These are phyloP conservation scores for Margaritifera margaritifera DNA, from an alignment of 2,888 invertebrate species.

Conservation along the genomic window DNA sequence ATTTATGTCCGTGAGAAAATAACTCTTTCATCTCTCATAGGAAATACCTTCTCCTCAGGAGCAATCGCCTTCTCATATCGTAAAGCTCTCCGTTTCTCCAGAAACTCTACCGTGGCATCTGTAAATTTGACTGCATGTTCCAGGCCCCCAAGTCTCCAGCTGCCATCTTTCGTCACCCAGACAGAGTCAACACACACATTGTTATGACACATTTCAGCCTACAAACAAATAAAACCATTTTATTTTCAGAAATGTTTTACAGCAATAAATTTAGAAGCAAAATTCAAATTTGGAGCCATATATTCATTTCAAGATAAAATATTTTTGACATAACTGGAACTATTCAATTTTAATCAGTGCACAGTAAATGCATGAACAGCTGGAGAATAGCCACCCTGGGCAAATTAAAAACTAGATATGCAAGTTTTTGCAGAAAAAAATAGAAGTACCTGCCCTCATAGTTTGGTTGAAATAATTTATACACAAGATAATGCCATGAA, in stretches of 20 bases:
- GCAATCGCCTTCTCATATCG: conserved; percentile 48
- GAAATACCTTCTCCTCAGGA: conserved; percentile 61
- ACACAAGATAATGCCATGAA: too few relatives aligned
- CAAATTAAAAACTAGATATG: too few relatives aligned
- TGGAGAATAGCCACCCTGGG: too few relatives aligned
- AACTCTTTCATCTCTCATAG: too few relatives aligned
- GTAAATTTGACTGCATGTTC: conserved; percentile 80
- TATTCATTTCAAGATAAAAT: not conserved
- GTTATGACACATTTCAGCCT: conserved; percentile 79
- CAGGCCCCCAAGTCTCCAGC: conserved; percentile 90
- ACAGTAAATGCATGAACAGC: too few relatives aligned
- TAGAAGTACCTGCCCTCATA: too few relatives aligned
- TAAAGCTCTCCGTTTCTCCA: conserved; percentile 70
- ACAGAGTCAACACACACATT: conserved; percentile 86
- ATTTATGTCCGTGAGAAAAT: too few relatives aligned
- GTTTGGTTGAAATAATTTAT: too few relatives aligned
- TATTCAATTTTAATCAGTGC: not conserved
- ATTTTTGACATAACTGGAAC: not conserved
- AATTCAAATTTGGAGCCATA: too few relatives aligned
- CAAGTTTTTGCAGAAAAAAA: too few relatives aligned
- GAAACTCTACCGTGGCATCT: conserved; percentile 78
- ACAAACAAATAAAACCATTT: conserved; percentile 13
- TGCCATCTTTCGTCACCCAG: conserved; percentile 87
- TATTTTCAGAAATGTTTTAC: not conserved
- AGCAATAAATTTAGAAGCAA: not conserved